Percentiles rank a stretch among this genome's conserved stretches.
Evolutionary conservation across 2,888 invertebrate species (phyloP).

Genomic region (Lepetodrilus schrolli): DNA sequence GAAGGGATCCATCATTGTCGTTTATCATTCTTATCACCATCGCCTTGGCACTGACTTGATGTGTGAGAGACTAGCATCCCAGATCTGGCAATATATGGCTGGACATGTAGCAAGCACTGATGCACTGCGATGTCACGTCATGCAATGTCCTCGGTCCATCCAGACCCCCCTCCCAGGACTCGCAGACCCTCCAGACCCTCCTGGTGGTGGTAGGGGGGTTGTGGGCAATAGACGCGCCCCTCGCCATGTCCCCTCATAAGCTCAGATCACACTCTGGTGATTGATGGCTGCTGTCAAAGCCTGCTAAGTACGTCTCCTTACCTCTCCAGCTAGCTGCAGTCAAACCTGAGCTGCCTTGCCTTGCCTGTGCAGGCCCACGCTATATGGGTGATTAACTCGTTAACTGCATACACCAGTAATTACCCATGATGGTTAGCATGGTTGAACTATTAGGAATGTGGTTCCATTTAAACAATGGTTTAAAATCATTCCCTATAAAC

Average conservation of each 20-base stretch:
- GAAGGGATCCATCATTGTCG: constrained; percentile 64
- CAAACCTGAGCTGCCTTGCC: neutral
- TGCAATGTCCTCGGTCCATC: too few species aligned
- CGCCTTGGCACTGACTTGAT: constrained; percentile 35
- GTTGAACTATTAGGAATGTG: too few species aligned
- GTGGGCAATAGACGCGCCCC: too few species aligned
- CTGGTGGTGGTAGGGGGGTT: too few species aligned
- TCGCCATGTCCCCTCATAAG: constrained; percentile 7
- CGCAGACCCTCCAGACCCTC: too few species aligned
- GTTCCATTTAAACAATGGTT: too few species aligned
- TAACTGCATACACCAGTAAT: too few species aligned
- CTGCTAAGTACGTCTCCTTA: constrained; percentile 7
- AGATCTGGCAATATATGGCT: neutral
- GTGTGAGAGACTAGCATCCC: constrained; percentile 15
- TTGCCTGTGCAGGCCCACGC: too few species aligned
- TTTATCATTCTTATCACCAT: constrained; percentile 53
- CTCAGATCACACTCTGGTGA: neutral
- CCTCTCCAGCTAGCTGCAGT: neutral
- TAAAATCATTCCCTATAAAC: too few species aligned
- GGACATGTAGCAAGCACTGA: neutral
- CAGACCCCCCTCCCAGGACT: too few species aligned
- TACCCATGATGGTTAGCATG: too few species aligned
- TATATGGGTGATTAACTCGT: neutral
- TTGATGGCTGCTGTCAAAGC: constrained; percentile 19
- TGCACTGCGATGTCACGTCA: too few species aligned